Conservation (phyloP, 2,113 vertebrate genomes). For the Megaptera novaeangliae region DNA sequence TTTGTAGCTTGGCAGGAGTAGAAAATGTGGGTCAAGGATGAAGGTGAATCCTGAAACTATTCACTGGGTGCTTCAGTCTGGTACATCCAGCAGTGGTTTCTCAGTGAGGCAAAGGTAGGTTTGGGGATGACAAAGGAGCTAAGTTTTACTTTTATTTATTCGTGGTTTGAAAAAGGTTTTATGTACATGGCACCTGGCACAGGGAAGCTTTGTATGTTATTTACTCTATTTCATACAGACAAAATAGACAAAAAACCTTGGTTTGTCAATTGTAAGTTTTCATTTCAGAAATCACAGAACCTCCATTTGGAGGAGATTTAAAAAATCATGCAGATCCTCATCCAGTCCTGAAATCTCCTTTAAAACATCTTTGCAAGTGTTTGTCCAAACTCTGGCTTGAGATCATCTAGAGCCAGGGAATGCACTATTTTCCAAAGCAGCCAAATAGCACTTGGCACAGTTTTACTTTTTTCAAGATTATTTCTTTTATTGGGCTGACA, state of each 20-base stretch:
- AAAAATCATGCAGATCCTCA: background rate
- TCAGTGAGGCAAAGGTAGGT: background rate
- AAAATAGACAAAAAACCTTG: background rate
- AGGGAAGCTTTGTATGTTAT: background rate
- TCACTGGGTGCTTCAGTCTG: background rate
- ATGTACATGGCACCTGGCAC: background rate
- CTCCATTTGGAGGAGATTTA: background rate
- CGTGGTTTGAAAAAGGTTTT: background rate
- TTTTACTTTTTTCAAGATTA: background rate
- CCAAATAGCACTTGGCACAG: background rate
- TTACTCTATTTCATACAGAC: background rate
- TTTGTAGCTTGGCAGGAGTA: background rate
- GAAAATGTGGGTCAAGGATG: background rate
- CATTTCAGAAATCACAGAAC: slow-evolving; percentile 6
- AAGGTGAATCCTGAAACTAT: background rate
- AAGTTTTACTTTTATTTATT: slow-evolving; percentile 13
- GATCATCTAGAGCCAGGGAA: background rate
- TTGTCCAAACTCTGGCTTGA: background rate
- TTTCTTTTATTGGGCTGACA: background rate
- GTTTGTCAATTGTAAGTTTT: background rate
- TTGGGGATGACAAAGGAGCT: background rate
- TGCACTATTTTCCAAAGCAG: background rate
- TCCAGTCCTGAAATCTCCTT: background rate
- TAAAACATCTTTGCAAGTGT: background rate
- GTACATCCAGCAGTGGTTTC: background rate